Base-by-base conservation (phyloP, 2,888 invertebrate genomes). In the Orchestes rusci region DNA sequence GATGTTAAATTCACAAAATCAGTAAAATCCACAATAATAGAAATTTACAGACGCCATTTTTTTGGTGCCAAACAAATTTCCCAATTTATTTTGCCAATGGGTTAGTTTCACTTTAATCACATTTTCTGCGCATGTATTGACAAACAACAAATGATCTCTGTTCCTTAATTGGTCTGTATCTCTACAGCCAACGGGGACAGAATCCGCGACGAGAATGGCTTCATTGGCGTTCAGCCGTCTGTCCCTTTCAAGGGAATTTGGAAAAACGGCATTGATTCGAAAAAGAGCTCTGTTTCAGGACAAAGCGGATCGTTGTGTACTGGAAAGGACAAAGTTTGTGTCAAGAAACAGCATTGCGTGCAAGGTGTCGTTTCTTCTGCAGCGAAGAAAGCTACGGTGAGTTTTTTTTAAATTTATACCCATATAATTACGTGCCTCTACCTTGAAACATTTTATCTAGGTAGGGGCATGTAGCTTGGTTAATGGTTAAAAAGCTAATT, bases 261-360 rank as follows among this genome's bases (percentile, higher is more conserved):
- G 41, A 58, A 57, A 44, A 56, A 51, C 12, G 53, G 54, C 16
- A 50, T 44, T 36, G 48, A 53, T 35, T 43, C 52, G 12, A 5
- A 10, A 5, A 50, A 50, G 35, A 29, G 41, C 44, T 47, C 51
- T 42, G 45, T 54, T 35, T 50, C 48, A 50, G 52, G 52, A 19
- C 32, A 42, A 16, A 34, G 33, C 10, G 48, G 36, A 33, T 20
- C 35, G 4, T 33, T 73, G 10, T 82, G 82, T 57, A 68, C 67
- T 48, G 79, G 76, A 1, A 67, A 71, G 37, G 77, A 76, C 4
- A 74, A 73, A 59, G 69, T 76, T 31, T 83, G 83, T 60, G 80
- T 81, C 1, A 66, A 70, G 1, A 77, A 73, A 49, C 64, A 73
- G 1, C 70, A 74, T 53, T 83, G 83, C 60, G 62, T 70, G 50